Conservation (phyloP, 2,888 invertebrate species). For the Leucoptera coffeella region DNA sequence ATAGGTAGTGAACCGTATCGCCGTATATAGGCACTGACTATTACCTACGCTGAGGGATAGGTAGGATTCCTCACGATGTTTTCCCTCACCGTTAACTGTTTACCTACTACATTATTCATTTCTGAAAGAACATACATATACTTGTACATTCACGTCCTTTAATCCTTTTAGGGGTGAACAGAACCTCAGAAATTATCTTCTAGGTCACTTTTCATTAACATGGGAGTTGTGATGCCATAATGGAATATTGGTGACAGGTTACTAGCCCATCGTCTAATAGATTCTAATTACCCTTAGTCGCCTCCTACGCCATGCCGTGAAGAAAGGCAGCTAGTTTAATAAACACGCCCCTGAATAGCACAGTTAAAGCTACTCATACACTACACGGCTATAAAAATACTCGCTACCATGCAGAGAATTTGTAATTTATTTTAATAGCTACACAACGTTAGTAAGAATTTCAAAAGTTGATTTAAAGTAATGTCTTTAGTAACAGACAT, state of each 20-base stretch:
- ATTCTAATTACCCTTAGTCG: background rate
- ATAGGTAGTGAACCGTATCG: too few species aligned
- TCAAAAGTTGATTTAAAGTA: too few species aligned
- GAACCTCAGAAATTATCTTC: background rate
- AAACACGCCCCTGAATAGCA: background rate
- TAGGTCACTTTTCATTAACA: background rate
- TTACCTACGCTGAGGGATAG: too few species aligned
- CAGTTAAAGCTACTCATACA: background rate
- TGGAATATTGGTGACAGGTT: background rate
- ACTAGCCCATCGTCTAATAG: background rate
- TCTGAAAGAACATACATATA: slow-evolving; percentile 1
- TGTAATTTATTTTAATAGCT: too few species aligned
- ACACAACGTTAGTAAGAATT: too few species aligned
- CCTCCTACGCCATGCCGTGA: too few species aligned
- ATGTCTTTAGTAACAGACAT: too few species aligned
- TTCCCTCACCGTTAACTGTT: too few species aligned
- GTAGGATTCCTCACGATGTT: too few species aligned
- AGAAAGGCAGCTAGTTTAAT: too few species aligned
- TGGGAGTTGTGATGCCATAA: background rate
- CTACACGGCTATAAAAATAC: slow-evolving; percentile 1
- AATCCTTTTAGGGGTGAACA: background rate
- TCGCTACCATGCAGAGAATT: too few species aligned
- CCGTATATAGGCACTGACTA: too few species aligned
- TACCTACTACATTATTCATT: background rate
- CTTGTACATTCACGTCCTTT: background rate